Percentiles rank a stretch among this genome's conserved stretches.
These are phyloP conservation scores for Rhipidura dahli DNA, from an alignment of 2,113 vertebrate species.

Conservation along the genomic window DNA sequence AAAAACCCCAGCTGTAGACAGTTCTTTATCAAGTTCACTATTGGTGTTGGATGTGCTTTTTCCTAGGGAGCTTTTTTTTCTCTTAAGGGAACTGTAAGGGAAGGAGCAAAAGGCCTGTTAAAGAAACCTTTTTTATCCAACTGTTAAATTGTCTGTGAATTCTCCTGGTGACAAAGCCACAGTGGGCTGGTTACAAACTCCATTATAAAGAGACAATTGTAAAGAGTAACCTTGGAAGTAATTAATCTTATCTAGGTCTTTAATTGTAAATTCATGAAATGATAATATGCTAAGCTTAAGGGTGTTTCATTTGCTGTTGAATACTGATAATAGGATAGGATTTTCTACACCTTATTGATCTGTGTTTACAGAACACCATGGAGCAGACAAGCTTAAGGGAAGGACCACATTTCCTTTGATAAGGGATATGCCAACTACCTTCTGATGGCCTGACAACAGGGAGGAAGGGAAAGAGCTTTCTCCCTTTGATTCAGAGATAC, in stretches of 20 bases:
- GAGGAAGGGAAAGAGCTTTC: not conserved
- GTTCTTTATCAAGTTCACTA: not conserved
- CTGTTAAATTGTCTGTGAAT: not conserved
- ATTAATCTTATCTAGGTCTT: slow-evolving; percentile 51
- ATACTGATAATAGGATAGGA: slow-evolving; percentile 25
- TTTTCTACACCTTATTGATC: slow-evolving; percentile 15
- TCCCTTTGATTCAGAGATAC: not conserved
- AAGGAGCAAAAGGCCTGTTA: not conserved
- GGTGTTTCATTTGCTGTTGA: slow-evolving; percentile 21
- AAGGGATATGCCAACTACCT: not conserved
- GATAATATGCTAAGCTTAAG: slow-evolving; percentile 29
- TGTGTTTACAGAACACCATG: slow-evolving; percentile 8
- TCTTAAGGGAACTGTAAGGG: not conserved
- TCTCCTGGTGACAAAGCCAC: not conserved
- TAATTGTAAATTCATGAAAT: slow-evolving; percentile 35
- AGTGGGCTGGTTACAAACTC: not conserved
- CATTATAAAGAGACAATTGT: not conserved
- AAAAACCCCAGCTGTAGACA: not conserved
- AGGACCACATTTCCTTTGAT: not conserved
- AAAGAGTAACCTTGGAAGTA: slow-evolving; percentile 7
- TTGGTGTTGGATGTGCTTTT: not conserved
- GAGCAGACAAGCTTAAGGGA: not conserved
- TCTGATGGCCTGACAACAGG: not conserved
- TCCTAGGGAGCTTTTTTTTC: not conserved
- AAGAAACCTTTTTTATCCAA: not conserved